Percentiles rank a stretch among this genome's conserved stretches.
These are phyloP conservation scores for Trematomus bernacchii DNA, from an alignment of 2,797 vertebrate species.

Conservation along the genomic window DNA sequence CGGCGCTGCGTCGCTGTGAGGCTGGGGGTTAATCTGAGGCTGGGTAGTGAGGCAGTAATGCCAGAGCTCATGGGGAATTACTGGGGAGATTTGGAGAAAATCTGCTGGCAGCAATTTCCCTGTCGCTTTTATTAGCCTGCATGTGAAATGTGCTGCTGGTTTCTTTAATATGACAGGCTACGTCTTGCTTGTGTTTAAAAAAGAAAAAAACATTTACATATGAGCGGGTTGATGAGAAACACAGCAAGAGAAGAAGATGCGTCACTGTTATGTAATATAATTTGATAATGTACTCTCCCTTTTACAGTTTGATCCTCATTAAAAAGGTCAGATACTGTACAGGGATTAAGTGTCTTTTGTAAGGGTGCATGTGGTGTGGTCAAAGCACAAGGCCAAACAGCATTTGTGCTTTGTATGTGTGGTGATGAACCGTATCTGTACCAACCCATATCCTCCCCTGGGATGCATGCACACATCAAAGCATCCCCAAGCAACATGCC, in stretches of 20 bases:
- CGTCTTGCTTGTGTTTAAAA: conserved; percentile 49
- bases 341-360: conserved; percentile 33
- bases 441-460: conserved; percentile 27
- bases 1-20: conserved; percentile 31
- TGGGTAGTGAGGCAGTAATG: conserved; percentile 72
- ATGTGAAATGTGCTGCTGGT: conserved; percentile 70
- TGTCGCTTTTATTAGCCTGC: conserved; percentile 77
- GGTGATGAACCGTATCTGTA: conserved; percentile 32
- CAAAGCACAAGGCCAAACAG: conserved; percentile 10
- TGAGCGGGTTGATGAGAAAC: conserved; percentile 1
- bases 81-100: conserved; percentile 76
- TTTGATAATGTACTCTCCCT: conserved; percentile 15
- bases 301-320: conserved; percentile 5
- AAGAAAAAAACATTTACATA: no score
- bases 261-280: conserved; percentile 45
- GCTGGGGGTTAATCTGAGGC: conserved; percentile 68
- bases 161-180: conserved; percentile 71
- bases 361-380: conserved; percentile 17
- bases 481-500: conserved; percentile 17
- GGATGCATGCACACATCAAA: conserved; percentile 52
- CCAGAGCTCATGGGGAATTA: conserved; percentile 79
- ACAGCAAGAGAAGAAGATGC: conserved; percentile 20
- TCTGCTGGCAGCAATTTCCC: conserved; percentile 75
- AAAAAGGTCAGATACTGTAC: conserved; percentile 39
- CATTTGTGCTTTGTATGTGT: background rate